Conservation (phyloP, 2,113 vertebrate genomes). For the Alectura lathami region DNA sequence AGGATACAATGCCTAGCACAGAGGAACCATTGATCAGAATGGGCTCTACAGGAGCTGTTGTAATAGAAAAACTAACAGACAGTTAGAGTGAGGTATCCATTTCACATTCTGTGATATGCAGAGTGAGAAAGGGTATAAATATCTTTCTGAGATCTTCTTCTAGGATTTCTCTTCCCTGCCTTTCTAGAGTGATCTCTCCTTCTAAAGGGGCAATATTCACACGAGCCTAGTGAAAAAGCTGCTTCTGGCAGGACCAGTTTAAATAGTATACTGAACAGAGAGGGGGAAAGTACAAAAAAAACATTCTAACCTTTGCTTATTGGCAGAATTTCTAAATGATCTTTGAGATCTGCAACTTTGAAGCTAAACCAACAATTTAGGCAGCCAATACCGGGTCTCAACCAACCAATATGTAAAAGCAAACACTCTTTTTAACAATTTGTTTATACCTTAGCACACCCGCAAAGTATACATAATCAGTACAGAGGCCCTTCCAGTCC, state of each 20-base stretch:
- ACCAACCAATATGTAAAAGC: not conserved
- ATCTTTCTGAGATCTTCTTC: not conserved
- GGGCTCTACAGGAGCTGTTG: not conserved
- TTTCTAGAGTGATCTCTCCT: not conserved
- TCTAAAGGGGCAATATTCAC: not conserved
- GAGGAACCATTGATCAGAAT: not conserved
- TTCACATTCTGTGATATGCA: not conserved
- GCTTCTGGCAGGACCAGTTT: not conserved
- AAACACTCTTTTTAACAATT: not conserved
- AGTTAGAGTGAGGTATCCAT: not conserved
- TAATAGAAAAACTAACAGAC: not conserved
- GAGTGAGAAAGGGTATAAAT: not conserved
- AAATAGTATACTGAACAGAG: not conserved
- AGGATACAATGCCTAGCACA: not conserved
- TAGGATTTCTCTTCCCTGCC: not conserved
- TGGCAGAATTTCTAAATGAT: not conserved
- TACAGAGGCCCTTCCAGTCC: not conserved
- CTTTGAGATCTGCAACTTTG: not conserved
- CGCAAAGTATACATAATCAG: not conserved
- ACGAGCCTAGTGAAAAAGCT: not conserved
- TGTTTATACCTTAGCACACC: not conserved
- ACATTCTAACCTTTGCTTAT: not conserved
- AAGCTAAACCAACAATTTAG: not conserved
- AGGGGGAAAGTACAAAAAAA: not conserved
- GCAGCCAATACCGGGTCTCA: not conserved